Conservation (phyloP, 64 coral and sea anemone genomes). For the Pachyseris speciosa region DNA sequence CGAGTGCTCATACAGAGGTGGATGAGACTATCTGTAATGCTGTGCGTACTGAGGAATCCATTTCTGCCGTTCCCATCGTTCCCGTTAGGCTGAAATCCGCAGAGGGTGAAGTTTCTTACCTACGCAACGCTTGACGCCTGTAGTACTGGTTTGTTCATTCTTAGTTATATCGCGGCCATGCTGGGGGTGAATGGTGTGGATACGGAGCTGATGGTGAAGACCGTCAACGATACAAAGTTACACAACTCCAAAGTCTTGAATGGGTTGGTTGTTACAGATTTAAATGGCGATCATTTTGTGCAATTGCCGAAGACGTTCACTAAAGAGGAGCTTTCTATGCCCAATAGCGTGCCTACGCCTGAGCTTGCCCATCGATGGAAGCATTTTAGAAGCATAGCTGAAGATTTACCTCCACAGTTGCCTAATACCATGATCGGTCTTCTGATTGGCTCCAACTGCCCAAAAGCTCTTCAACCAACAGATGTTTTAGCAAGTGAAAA, state of each 20-base stretch:
- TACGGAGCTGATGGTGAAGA: constrained; percentile 50
- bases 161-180: neutral
- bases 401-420: constrained; percentile 21
- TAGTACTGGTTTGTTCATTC: constrained; percentile 57
- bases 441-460: constrained; percentile 60
- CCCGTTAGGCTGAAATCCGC: constrained; percentile 44
- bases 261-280: constrained; percentile 21
- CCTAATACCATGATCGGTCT: constrained; percentile 43
- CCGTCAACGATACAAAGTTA: constrained; percentile 21
- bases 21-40: constrained; percentile 4
- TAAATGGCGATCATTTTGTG: constrained; percentile 18
- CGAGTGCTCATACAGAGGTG: neutral
- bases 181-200: constrained; percentile 24
- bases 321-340: constrained; percentile 19
- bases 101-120: constrained; percentile 22
- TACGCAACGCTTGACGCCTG: constrained; percentile 73
- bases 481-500: constrained; percentile 17
- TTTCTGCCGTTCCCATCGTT: constrained; percentile 45
- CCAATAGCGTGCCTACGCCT: constrained; percentile 8
- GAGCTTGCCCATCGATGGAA: neutral
- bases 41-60: neutral
- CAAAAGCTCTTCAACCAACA: constrained; percentile 35
- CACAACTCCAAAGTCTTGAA: constrained; percentile 16
- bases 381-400: constrained; percentile 11
- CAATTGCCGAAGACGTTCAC: constrained; percentile 26